Percentiles rank a stretch among this genome's conserved stretches.
These are phyloP conservation scores for Drosophila monieri DNA, from an alignment of 2,888 invertebrate species.

Conservation along the genomic window DNA sequence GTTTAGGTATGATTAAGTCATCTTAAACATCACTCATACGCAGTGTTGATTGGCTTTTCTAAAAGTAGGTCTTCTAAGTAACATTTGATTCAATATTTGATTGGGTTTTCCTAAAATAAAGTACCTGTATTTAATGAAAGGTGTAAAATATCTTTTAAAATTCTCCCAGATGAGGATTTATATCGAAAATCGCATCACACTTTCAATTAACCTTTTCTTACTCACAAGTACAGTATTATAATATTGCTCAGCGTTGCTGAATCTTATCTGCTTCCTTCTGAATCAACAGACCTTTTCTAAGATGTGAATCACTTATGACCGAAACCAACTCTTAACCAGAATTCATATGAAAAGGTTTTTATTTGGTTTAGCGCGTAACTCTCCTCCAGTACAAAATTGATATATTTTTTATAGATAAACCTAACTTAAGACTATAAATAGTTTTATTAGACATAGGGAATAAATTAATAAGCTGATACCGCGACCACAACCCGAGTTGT, in stretches of 20 bases:
- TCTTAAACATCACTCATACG: slow-evolving; percentile 4
- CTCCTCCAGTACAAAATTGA: slow-evolving; percentile 50
- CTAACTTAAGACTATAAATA: slow-evolving; percentile 22
- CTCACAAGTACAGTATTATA: neutral
- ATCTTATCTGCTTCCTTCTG: slow-evolving; percentile 16
- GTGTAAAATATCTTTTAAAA: too few relatives aligned
- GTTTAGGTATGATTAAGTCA: neutral
- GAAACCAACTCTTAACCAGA: neutral
- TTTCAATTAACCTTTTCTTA: neutral
- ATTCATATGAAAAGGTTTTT: slow-evolving; percentile 6
- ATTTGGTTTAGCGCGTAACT: slow-evolving; percentile 28
- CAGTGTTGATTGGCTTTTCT: neutral
- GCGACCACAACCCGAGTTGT: slow-evolving; percentile 29
- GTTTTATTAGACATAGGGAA: slow-evolving; percentile 29
- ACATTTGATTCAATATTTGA: neutral
- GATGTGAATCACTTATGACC: slow-evolving; percentile 8
- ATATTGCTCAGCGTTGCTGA: neutral
- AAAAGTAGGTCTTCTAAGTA: neutral
- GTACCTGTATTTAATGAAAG: too few relatives aligned
- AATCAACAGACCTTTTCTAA: slow-evolving; percentile 1
- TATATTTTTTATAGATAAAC: neutral
- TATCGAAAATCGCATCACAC: neutral
- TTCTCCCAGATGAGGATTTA: too few relatives aligned
- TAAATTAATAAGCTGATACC: slow-evolving; percentile 23
- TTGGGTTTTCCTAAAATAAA: too few relatives aligned